These are phyloP conservation scores for Dicerorhinus sumatrensis DNA, from an alignment of 2,113 vertebrate species.

Conservation along the genomic window DNA sequence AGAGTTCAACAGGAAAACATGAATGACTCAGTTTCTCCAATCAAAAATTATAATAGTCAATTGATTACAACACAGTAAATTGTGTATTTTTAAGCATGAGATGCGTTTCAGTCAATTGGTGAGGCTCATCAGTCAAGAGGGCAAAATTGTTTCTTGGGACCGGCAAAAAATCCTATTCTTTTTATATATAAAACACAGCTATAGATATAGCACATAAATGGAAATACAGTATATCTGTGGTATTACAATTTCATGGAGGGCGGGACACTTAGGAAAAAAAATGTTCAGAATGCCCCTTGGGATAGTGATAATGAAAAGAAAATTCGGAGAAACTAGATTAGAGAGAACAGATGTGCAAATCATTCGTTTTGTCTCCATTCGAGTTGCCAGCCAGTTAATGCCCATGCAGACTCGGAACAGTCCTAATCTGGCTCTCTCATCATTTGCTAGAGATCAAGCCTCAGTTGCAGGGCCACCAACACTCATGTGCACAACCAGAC, in stretches of 20 bases:
- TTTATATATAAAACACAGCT: background rate
- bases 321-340: conserved; percentile 10
- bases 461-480: background rate
- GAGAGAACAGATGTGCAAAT: background rate
- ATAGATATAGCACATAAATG: background rate
- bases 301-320: background rate
- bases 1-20: background rate
- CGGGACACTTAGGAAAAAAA: background rate
- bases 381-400: background rate
- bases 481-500: background rate
- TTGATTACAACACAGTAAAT: background rate
- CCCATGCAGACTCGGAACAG: background rate
- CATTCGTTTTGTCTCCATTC: background rate
- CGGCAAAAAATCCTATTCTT: background rate
- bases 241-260: background rate
- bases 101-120: background rate
- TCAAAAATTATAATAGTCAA: background rate
- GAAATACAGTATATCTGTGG: background rate
- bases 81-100: background rate
- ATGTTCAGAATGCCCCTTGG: background rate
- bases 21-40: conserved; percentile 8
- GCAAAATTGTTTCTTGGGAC: background rate
- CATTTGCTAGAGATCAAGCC: background rate
- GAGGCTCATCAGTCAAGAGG: background rate
- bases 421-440: background rate